phyloP scores from a whole-genome alignment of 2,888 invertebrate species.

The Chaetoderma sp. region DNA sequence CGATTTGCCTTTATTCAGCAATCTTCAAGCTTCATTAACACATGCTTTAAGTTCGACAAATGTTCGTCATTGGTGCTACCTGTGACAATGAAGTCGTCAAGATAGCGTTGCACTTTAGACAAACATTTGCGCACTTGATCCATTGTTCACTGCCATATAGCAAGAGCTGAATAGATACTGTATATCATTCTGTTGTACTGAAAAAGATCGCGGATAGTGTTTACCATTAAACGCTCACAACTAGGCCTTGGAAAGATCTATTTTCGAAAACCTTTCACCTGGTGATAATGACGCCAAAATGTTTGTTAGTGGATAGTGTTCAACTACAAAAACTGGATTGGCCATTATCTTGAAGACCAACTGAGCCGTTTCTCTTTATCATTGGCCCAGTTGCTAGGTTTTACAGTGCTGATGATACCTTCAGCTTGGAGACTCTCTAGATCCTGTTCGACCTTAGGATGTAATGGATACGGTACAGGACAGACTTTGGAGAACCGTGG shows the following conservation, averaged over 20 bases:
- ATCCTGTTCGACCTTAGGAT: conserved; percentile 27
- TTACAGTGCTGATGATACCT: conserved; percentile 26
- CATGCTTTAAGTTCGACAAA: not conserved
- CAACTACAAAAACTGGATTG: conserved; percentile 13
- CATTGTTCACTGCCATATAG: too few species aligned
- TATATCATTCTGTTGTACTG: not conserved
- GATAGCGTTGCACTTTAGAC: too few species aligned
- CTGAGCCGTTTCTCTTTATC: conserved; percentile 34
- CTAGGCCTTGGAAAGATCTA: too few species aligned
- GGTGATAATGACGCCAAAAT: conserved; percentile 1
- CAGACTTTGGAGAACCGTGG: conserved; percentile 35
- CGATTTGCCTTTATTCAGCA: not conserved
- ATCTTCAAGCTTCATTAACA: not conserved
- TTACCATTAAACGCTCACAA: not conserved
- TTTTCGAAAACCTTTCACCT: too few species aligned
- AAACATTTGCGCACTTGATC: too few species aligned
- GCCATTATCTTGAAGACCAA: conserved; percentile 23
- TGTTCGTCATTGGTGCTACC: not conserved
- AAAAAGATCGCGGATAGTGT: not conserved
- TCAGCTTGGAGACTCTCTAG: conserved; percentile 15
- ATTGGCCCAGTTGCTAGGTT: conserved; percentile 40
- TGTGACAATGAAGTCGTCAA: too few species aligned
- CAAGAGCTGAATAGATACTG: too few species aligned
- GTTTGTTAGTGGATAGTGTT: conserved; percentile 28
- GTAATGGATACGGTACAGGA: conserved; percentile 33